A percentile compares a stretch with the other conserved stretches of the same genome.
Evolutionary conservation across 2,113 vertebrate genomes (phyloP).

Genomic region (Lepisosteus oculatus): DNA sequence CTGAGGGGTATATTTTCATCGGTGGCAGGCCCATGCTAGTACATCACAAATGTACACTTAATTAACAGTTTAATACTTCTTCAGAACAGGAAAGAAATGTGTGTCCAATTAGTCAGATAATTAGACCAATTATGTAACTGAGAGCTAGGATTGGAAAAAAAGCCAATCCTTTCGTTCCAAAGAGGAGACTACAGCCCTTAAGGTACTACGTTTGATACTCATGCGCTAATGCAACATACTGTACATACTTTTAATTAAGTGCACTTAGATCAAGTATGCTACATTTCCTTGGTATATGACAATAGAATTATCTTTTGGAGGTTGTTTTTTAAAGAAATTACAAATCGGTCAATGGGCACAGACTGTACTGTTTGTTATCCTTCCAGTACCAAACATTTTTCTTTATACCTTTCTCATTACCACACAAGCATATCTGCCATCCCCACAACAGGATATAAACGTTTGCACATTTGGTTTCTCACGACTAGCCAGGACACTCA

Average conservation of each 20-base stretch:
- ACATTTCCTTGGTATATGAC: background rate
- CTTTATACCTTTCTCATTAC: too few species aligned
- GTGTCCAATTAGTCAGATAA: constrained; percentile 6
- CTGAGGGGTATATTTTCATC: background rate
- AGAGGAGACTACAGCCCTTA: background rate
- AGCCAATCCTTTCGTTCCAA: background rate
- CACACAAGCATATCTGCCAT: too few species aligned
- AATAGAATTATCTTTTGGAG: constrained; percentile 25
- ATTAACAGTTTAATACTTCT: background rate
- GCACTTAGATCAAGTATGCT: background rate
- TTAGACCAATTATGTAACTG: background rate
- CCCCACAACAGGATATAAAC: too few species aligned
- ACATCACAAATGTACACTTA: background rate
- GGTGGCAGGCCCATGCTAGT: background rate
- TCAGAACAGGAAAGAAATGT: background rate
- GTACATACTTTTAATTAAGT: background rate
- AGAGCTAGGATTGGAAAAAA: background rate
- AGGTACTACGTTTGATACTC: background rate
- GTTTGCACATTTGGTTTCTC: too few species aligned
- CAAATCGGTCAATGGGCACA: constrained; percentile 11
- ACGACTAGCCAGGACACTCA: too few species aligned
- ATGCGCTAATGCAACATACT: background rate
- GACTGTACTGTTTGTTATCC: background rate
- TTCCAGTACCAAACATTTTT: background rate
- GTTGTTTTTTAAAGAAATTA: constrained; percentile 15